phyloP scores from a whole-genome alignment of 1,140 invertebrate species.

The Oreohelix idahoensis region DNA sequence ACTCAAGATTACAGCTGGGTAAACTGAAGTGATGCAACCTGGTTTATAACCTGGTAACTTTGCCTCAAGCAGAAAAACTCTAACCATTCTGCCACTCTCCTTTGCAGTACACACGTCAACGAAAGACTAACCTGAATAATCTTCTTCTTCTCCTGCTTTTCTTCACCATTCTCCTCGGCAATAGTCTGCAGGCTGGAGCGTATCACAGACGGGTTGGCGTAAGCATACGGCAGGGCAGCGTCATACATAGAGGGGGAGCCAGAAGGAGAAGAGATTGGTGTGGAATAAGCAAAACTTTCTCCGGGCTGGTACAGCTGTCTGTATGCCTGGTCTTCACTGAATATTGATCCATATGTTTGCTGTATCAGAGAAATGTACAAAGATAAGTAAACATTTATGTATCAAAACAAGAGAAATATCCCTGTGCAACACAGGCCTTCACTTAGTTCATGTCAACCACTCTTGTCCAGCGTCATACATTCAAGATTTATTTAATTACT shows the following conservation, averaged over 20 bases:
- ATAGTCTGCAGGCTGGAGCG: slow-evolving; percentile 55
- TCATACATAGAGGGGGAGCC: slow-evolving; percentile 36
- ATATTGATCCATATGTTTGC: slow-evolving; percentile 58
- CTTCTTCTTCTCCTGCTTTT: slow-evolving; percentile 16
- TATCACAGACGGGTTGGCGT: slow-evolving; percentile 26
- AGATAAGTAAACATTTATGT: no score
- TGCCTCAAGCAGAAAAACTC: no score
- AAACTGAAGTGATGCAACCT: no score
- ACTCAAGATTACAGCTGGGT: no score
- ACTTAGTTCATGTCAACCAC: no score
- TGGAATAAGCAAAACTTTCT: slow-evolving; percentile 56
- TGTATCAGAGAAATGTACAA: not conserved
- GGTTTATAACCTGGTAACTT: no score
- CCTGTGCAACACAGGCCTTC: no score
- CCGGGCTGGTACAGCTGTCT: slow-evolving; percentile 65
- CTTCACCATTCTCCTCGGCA: slow-evolving; percentile 49
- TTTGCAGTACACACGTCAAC: no score
- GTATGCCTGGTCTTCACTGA: slow-evolving; percentile 65
- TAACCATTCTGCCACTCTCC: no score
- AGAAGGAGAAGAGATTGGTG: slow-evolving; percentile 9
- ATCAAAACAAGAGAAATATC: no score
- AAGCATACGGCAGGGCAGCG: slow-evolving; percentile 23
- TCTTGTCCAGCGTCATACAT: no score
- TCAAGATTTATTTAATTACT: no score
- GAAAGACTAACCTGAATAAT: slow-evolving; percentile 6